phyloP scores from a whole-genome alignment of 2,797 vertebrate genomes.

The Lophotriccus pileatus region DNA sequence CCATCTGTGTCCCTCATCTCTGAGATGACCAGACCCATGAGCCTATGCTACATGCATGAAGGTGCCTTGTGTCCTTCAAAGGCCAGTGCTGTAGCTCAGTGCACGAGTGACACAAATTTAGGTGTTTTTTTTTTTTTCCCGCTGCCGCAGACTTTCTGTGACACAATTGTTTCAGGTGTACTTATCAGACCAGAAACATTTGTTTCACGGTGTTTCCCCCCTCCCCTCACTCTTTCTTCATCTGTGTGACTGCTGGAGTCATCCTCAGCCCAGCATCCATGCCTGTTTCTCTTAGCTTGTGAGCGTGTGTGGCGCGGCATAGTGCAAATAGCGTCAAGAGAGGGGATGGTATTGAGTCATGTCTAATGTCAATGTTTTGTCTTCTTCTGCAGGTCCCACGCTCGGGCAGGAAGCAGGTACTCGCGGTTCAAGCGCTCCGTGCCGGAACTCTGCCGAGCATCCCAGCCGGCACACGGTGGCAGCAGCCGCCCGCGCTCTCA shows the following conservation, averaged over 20 bases:
- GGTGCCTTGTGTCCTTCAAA: neutral
- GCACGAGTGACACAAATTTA: rapidly evolving
- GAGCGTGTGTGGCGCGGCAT: rapidly evolving
- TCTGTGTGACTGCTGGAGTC: neutral
- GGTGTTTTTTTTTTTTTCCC: rapidly evolving
- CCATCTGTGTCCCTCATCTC: neutral
- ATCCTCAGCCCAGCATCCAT: rapidly evolving
- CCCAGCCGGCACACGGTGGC: conserved; percentile 74
- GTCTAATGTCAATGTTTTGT: rapidly evolving
- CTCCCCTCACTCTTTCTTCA: rapidly evolving
- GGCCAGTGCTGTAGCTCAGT: too few relatives aligned
- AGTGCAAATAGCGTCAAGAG: rapidly evolving
- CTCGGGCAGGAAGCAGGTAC: neutral
- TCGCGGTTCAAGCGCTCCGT: conserved; percentile 69
- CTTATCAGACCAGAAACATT: neutral
- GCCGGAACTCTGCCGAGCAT: conserved; percentile 62
- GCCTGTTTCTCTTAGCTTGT: rapidly evolving
- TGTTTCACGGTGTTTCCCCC: rapidly evolving
- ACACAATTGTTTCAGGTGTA: neutral
- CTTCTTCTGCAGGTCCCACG: neutral
- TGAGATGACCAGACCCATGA: neutral
- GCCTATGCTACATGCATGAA: rapidly evolving
- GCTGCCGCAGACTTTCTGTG: neutral
- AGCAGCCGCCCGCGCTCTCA: neutral
- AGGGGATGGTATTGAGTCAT: rapidly evolving